Conservation (phyloP, 2,113 vertebrate genomes). For the Notothenia coriiceps region DNA sequence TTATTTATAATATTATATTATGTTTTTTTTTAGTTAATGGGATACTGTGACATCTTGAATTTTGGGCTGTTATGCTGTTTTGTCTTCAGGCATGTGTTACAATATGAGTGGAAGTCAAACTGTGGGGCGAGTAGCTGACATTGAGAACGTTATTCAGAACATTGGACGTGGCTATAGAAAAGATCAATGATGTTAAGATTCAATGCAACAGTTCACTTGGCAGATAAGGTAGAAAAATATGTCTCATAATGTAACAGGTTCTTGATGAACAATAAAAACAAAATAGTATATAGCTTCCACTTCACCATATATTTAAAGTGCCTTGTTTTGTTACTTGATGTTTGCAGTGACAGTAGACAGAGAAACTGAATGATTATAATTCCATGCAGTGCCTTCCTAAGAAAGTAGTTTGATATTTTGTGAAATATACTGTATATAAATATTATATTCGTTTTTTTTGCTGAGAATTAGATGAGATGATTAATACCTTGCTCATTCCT, state of each 20-base stretch:
- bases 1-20: conserved; percentile 74
- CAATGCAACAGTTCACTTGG: not conserved
- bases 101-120: conserved; percentile 25
- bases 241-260: conserved; percentile 49
- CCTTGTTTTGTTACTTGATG: conserved; percentile 17
- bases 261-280: conserved; percentile 47
- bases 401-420: conserved; percentile 28
- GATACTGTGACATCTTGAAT: conserved; percentile 55
- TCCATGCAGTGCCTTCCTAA: conserved; percentile 54
- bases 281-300: not conserved
- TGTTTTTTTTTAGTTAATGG: conserved; percentile 46
- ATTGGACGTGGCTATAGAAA: not conserved
- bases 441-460: not conserved
- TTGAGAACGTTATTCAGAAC: conserved; percentile 10
- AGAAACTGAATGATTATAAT: conserved; percentile 32
- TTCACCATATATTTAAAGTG: conserved; percentile 30
- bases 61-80: conserved; percentile 37
- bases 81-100: conserved; percentile 38
- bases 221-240: not conserved
- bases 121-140: not conserved
- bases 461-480: not conserved
- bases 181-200: not conserved
- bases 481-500: not conserved
- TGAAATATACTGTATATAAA: not conserved
- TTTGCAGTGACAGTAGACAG: conserved; percentile 57